Base-by-base conservation (phyloP, 1,140 invertebrate species). In the Chironomus striatipennis region DNA sequence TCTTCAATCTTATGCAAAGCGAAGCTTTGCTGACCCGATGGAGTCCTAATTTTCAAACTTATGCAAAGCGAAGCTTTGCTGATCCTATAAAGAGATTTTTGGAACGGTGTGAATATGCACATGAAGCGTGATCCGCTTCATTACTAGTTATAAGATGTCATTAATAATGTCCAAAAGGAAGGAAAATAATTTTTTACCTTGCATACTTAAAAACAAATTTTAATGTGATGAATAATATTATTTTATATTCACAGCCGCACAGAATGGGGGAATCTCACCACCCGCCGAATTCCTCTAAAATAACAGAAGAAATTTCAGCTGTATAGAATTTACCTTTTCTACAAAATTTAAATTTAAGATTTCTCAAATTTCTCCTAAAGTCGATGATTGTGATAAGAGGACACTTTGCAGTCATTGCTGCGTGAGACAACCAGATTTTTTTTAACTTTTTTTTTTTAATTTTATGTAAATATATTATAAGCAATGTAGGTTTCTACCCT, bases 201-300 rank as follows among this genome's bases (percentile, higher is more conserved):
- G 24, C 1, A 2, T 34, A 47, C 1, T 47, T 4, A 47, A 15
- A 57, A n/a, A n/a, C n/a, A 57, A 57, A 57, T 57, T 15, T 12
- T 15, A 57, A 57, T 57, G 24, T 34, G 24, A 34, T 57, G 47
- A 57, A 57, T 12, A n/a, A n/a, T 15, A 12, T 57, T 57, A n/a
- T 57, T 57, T 15, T 70, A 7, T 20, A 67, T 20, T 12, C 7
- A 70, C 65, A 70, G 65, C 65, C 17, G 65, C 65, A 9, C 65
- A 70, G 18, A 70, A 70, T 20, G 65, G 65, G 20, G 65, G 65
- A 70, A 70, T 70, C 9, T 70, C 65, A 70, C 65, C 65, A 8
- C 65, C 65, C 65, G 65, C 65, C 65, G 65, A 70, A 70, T 70
- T 70, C 20, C 65, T 70, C 65, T 70, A 70, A 70, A 70, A 70